Evolutionary conservation across 1,140 invertebrate species (phyloP).

Genomic region (Dendrolimus punctatus): DNA sequence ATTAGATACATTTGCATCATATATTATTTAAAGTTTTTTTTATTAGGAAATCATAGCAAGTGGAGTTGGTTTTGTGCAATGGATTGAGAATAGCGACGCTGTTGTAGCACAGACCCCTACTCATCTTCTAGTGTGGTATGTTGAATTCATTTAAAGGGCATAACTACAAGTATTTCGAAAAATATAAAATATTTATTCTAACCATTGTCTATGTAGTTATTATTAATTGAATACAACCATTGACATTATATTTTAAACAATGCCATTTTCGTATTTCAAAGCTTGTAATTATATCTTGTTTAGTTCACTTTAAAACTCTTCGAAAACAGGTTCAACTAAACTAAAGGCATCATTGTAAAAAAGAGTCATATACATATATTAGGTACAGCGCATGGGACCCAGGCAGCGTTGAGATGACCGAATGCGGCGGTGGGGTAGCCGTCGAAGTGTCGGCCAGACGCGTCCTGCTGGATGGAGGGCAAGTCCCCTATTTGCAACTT

Average conservation of each 20-base stretch:
- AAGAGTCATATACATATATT: slow-evolving; percentile 2
- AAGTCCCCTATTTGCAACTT: slow-evolving; percentile 39
- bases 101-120: slow-evolving; percentile 94
- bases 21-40: neutral
- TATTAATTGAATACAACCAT: no score
- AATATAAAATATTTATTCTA: no score
- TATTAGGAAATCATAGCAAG: slow-evolving; percentile 74
- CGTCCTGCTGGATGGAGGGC: slow-evolving; percentile 50
- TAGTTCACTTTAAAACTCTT: neutral
- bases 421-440: slow-evolving; percentile 50
- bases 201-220: no score
- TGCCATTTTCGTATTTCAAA: no score
- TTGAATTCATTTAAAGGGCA: neutral
- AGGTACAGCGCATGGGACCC: slow-evolving; percentile 67
- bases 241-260: no score
- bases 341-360: no score
- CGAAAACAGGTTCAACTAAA: no score
- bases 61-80: slow-evolving; percentile 84
- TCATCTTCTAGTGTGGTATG: slow-evolving; percentile 93
- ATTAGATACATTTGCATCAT: no score
- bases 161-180: no score
- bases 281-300: neutral
- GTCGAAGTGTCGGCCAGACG: slow-evolving; percentile 35
- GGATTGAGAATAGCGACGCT: slow-evolving; percentile 97
- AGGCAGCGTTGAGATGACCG: slow-evolving; percentile 54